Percentiles rank a stretch among this genome's conserved stretches.
Evolutionary conservation across 2,888 invertebrate species (phyloP).

Genomic region (Thereva nobilitata): DNA sequence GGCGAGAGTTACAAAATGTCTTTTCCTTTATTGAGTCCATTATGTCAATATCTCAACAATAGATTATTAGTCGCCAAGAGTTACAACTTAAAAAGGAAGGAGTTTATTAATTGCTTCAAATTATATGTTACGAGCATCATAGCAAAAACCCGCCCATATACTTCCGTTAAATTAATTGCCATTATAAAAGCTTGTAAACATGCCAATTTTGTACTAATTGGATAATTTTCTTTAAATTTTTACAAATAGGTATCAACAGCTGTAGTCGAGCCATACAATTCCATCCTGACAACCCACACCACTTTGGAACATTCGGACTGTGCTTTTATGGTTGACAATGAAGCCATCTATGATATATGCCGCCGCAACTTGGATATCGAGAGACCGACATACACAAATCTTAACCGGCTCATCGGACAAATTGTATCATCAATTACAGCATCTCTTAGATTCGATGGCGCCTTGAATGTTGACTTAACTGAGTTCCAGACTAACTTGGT

Average conservation of each 20-base stretch:
- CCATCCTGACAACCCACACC: conserved; percentile 90
- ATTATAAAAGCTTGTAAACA: conserved; percentile 2
- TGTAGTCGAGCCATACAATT: conserved; percentile 88
- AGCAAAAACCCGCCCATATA: not conserved
- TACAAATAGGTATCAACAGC: conserved; percentile 71
- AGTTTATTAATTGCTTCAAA: too few species aligned
- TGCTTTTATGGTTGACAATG: conserved; percentile 93
- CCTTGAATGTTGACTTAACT: conserved; percentile 89
- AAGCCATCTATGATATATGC: conserved; percentile 87
- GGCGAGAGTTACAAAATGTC: too few species aligned
- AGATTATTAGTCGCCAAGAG: too few species aligned
- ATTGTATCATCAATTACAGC: conserved; percentile 94
- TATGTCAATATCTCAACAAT: too few species aligned
- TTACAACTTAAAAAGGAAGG: too few species aligned
- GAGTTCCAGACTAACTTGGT: conserved; percentile 94
- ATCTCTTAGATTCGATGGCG: conserved; percentile 88
- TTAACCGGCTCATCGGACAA: conserved; percentile 83
- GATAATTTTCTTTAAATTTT: conserved; percentile 18
- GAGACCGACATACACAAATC: conserved; percentile 82
- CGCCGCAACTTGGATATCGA: conserved; percentile 84
- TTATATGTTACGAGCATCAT: too few species aligned
- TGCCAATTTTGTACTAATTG: conserved; percentile 26
- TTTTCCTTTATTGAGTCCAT: too few species aligned
- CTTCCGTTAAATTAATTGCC: conserved; percentile 20
- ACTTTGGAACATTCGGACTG: conserved; percentile 86